Conservation (phyloP, 2,113 vertebrate genomes). For the Penelope pileata region DNA sequence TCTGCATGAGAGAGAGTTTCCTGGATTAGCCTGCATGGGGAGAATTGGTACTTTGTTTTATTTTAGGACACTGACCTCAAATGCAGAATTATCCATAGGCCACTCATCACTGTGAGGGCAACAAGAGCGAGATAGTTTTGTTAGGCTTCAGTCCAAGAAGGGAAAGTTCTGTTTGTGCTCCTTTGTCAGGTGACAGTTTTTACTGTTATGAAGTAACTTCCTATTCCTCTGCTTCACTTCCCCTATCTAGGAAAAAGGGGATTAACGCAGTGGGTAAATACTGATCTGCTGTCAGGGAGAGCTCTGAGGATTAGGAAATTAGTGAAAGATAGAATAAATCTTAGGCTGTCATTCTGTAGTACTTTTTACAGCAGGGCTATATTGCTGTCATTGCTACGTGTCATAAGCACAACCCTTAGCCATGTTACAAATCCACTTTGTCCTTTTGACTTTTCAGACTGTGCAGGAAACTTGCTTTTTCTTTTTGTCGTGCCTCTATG, state of each 20-base stretch:
- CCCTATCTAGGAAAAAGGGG: not conserved
- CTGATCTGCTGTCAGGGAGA: conserved; percentile 13
- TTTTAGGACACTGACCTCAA: not conserved
- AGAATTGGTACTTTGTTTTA: not conserved
- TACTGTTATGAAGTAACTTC: not conserved
- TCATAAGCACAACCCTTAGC: not conserved
- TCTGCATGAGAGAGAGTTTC: not conserved
- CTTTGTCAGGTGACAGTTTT: not conserved
- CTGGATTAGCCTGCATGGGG: not conserved
- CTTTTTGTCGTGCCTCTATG: not conserved
- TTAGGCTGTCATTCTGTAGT: not conserved
- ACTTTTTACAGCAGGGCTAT: not conserved
- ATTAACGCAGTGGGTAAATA: not conserved
- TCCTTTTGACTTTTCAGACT: accelerated
- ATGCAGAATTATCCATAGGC: not conserved
- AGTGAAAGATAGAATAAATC: not conserved
- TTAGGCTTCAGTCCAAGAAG: not conserved
- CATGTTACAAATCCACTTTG: not conserved
- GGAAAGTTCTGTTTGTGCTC: not conserved
- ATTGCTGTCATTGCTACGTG: not conserved
- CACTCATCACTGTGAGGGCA: not conserved
- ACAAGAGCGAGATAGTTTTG: not conserved
- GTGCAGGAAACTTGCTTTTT: not conserved
- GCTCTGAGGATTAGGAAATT: conserved; percentile 7
- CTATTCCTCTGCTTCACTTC: not conserved